Base-by-base conservation (phyloP, 2,113 vertebrate species). In the Sinocyclocheilus rhinocerous region DNA sequence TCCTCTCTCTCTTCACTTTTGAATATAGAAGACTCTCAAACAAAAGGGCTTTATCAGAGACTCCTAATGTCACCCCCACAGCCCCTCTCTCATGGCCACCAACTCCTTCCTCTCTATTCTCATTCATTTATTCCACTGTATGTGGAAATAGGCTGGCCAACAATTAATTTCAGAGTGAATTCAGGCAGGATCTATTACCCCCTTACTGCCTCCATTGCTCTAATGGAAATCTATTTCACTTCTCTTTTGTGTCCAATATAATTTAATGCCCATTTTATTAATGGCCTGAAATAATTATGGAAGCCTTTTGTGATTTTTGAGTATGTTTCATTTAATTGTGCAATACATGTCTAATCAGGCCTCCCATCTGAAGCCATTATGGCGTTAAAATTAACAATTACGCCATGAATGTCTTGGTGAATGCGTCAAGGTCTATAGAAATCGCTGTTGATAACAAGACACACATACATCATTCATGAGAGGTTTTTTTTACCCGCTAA, bases 321-420 rank as follows among this genome's bases (percentile, higher is more conserved):
- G 97, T 99, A 99, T 98, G 98, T 99, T 99, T 98, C 97, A 98
- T 99, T 99, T 99, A 99, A 99, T 99, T 99, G 98, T 99, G 97
- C 97, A 99, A 99, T 99, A 99, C 99, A 99, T 97, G 98, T 97
- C 97, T 99, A 99, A 99, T 99, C 98, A 96, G 95, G 95, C 95
- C 97, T 96, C 97, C 97, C 97, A 99, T 99, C 98, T 99, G 97
- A 98, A 97, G 97, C 97, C 98, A 99, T 99, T 99, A 99, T 99
- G 96, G 97, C 97, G 97, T 98, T 99, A 99, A 99, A 99, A 99
- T 99, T 98, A 99, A 99, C 98, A 99, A 99, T 99, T 99, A 99
- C 95, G 97, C 97, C 97, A 97, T 97, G 98, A 96, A 96, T 95
- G 95, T 96, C 95, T 95, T 93, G 94, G 94, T 95, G 94, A 96